Percentiles rank a stretch among this genome's conserved stretches.
phyloP scores from a whole-genome alignment of 53 echinoderm and acorn worm genomes.

The Apostichopus leukothele region DNA sequence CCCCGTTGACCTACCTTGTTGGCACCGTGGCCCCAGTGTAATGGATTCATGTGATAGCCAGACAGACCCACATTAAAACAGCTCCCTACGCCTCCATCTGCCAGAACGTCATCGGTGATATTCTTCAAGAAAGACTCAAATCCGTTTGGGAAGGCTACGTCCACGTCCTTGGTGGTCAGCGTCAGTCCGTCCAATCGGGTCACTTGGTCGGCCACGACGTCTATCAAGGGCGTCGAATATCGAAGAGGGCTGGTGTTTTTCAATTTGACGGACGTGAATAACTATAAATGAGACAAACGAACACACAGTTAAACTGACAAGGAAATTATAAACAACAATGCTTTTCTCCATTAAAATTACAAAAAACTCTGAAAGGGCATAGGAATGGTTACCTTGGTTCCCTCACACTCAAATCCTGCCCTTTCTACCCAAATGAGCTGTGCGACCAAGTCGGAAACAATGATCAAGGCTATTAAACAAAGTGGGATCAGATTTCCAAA shows the following conservation, averaged over 20 bases:
- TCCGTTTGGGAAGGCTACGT: neutral
- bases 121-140: constrained; percentile 3
- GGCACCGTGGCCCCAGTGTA: constrained; percentile 62
- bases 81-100: constrained; percentile 25
- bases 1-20: constrained; percentile 59
- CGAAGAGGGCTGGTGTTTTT: constrained; percentile 2
- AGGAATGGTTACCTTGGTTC: no score
- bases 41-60: constrained; percentile 79
- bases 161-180: constrained; percentile 17
- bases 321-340: no score
- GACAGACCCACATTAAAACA: constrained; percentile 76
- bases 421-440: no score
- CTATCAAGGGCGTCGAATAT: neutral
- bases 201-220: neutral
- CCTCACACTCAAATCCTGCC: no score
- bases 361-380: no score
- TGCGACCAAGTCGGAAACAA: no score
- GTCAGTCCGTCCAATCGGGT: neutral
- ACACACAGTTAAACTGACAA: no score
- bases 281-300: neutral
- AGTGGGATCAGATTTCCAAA: no score
- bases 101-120: neutral
- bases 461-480: no score
- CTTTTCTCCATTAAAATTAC: no score
- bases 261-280: constrained; percentile 14